A percentile compares a stretch with the other conserved stretches of the same genome.
phyloP scores from a whole-genome alignment of 1,140 invertebrate genomes.

The Calosoma granatense region DNA sequence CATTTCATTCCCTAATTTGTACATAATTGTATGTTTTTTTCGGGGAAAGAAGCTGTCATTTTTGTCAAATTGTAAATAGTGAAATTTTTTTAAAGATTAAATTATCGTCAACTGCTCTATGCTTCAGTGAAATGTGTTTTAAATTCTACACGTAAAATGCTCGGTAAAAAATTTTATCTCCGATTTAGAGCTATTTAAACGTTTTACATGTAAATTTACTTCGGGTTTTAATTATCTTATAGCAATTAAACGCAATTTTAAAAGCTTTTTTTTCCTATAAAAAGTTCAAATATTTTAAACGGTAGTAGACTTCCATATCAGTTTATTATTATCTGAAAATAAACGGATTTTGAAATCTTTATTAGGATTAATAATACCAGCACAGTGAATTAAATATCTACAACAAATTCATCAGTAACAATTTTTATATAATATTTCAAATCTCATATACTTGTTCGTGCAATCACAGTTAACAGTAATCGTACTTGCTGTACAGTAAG shows the following conservation, averaged over 20 bases:
- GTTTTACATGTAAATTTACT: not conserved
- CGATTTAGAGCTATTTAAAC: constrained; percentile 4
- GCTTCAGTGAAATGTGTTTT: not conserved
- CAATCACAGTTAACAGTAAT: no score
- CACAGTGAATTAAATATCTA: no score
- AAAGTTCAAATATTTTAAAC: constrained; percentile 1
- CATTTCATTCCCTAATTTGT: not conserved
- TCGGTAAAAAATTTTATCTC: not conserved
- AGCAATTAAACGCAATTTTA: constrained; percentile 4
- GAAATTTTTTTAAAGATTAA: not conserved
- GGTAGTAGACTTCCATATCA: no score
- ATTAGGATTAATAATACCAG: no score
- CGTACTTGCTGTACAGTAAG: no score
- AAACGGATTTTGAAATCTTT: no score
- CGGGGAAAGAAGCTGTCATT: not conserved
- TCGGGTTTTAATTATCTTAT: not conserved
- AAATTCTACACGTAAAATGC: not conserved
- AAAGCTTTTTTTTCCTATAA: constrained; percentile 5
- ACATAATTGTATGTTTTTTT: not conserved
- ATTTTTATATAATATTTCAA: no score
- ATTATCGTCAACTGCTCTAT: not conserved
- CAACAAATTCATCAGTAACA: no score
- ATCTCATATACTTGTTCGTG: no score
- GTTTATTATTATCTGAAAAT: no score
- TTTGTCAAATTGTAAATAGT: not conserved